Evolutionary conservation across 1,140 invertebrate genomes (phyloP).

Genomic region (Sarcophaga peregrina): DNA sequence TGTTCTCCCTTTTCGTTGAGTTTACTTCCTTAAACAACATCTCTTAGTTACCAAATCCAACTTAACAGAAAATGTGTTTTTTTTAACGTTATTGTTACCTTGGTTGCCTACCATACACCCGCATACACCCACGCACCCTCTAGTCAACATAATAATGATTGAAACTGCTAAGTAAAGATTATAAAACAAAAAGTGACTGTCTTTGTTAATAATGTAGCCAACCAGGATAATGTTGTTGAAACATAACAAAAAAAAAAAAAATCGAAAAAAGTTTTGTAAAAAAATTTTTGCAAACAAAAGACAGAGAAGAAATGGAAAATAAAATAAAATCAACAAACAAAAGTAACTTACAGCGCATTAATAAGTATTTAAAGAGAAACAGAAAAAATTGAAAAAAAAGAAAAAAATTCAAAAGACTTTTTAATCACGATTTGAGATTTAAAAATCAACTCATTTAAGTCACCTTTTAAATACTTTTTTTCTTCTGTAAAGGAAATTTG

Average conservation of each 20-base stretch:
- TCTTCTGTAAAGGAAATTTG: no score
- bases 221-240: background rate
- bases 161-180: background rate
- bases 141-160: background rate
- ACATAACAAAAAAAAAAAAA: background rate
- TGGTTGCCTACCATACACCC: background rate
- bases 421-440: no score
- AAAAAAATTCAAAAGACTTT: no score
- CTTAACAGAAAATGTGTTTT: background rate
- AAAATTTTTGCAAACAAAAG: background rate
- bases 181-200: no score
- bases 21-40: background rate
- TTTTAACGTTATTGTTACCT: background rate
- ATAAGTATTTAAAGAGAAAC: no score
- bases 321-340: no score
- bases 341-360: no score
- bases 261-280: no score
- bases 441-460: no score
- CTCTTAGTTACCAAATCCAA: background rate
- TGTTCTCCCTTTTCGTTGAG: slow-evolving; percentile 1
- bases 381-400: no score
- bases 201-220: background rate
- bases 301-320: background rate
- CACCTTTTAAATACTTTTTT: no score
- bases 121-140: background rate